Conservation (phyloP, 2,888 invertebrate species). For the Habrosyne pyritoides region DNA sequence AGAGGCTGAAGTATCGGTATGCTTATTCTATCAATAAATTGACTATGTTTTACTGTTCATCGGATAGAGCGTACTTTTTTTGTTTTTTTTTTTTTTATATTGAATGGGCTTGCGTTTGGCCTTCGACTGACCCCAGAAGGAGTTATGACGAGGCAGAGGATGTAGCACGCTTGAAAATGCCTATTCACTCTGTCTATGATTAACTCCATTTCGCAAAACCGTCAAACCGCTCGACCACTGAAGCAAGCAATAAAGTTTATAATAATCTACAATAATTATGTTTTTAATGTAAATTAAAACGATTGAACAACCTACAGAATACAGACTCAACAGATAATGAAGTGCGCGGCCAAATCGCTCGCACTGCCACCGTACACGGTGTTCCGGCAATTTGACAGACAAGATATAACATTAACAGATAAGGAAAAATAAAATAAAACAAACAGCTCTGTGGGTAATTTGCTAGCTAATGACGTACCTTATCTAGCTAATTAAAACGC, state of each 20-base stretch:
- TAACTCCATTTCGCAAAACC: no score
- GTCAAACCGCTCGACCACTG: no score
- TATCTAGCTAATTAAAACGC: constrained; percentile 81
- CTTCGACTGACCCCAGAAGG: no score
- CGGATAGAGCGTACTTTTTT: no score
- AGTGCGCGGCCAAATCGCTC: constrained; percentile 16
- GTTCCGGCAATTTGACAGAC: constrained; percentile 69
- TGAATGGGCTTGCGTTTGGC: no score
- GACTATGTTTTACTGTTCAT: no score
- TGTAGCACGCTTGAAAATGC: no score
- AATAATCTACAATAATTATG: neutral
- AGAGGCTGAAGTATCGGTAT: no score
- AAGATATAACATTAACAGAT: constrained; percentile 74
- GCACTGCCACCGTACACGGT: constrained; percentile 31
- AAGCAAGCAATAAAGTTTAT: neutral
- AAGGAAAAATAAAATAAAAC: constrained; percentile 74
- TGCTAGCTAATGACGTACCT: constrained; percentile 73
- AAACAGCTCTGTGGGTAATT: constrained; percentile 71
- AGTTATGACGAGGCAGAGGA: no score
- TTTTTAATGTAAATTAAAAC: neutral
- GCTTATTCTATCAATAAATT: no score
- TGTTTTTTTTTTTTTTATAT: no score
- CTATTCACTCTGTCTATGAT: no score
- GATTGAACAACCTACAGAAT: neutral
- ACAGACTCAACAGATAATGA: neutral